Conservation (phyloP, 2,113 vertebrate species). For the Silurus asotus region DNA sequence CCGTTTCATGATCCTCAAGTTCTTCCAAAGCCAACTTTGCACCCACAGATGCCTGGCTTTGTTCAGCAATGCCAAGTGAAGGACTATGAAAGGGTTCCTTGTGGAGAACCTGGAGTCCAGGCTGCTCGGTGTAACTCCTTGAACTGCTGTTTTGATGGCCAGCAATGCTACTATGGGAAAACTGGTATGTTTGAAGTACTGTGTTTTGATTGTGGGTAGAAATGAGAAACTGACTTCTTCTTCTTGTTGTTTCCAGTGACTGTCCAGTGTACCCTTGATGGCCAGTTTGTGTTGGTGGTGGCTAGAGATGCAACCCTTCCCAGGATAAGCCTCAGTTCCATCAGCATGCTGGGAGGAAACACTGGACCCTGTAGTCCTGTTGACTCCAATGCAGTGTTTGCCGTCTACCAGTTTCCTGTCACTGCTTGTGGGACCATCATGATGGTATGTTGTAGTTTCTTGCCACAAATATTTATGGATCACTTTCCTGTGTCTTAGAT, state of each 20-base stretch:
- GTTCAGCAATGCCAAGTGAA: conserved; percentile 29
- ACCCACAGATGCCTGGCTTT: neutral
- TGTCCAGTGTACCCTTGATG: conserved; percentile 49
- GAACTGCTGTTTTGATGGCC: conserved; percentile 52
- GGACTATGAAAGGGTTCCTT: conserved; percentile 18
- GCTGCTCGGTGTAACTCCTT: conserved; percentile 16
- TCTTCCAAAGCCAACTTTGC: neutral
- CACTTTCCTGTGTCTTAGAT: neutral
- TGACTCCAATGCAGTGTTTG: conserved; percentile 32
- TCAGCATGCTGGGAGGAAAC: conserved; percentile 22
- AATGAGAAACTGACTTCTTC: neutral
- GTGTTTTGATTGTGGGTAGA: neutral
- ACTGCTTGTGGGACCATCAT: conserved; percentile 34
- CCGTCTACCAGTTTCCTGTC: conserved; percentile 38
- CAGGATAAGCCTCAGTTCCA: conserved; percentile 37
- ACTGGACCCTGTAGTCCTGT: conserved; percentile 10
- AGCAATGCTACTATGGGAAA: conserved; percentile 46
- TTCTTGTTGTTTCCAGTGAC: conserved; percentile 28
- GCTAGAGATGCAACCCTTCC: conserved; percentile 38
- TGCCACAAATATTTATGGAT: neutral
- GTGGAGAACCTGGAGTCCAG: conserved; percentile 34
- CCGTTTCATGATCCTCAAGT: neutral
- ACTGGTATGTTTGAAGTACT: neutral
- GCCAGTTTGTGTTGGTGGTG: conserved; percentile 47
- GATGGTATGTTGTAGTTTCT: neutral